Percentiles rank a stretch among this genome's conserved stretches.
These are phyloP conservation scores for Melieria picta DNA, from an alignment of 2,888 invertebrate species.

Conservation along the genomic window DNA sequence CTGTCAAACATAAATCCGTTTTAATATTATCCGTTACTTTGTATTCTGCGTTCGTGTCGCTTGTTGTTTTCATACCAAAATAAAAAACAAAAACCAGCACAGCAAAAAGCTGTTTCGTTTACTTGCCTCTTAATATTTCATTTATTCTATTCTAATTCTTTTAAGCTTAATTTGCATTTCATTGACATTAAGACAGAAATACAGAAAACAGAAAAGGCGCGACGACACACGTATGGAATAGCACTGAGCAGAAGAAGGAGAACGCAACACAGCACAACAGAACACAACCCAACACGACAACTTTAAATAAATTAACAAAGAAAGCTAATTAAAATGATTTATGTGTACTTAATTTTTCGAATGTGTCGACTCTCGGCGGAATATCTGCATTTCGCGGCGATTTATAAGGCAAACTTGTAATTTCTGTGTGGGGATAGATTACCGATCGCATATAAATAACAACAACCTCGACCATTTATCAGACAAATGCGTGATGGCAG, in stretches of 20 bases:
- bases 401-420: slow-evolving; percentile 17
- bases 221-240: background rate
- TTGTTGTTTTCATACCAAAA: no score
- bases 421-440: background rate
- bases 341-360: slow-evolving; percentile 27
- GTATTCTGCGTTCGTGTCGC: no score
- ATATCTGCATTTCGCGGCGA: background rate
- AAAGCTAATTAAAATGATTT: slow-evolving; percentile 32
- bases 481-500: slow-evolving; percentile 56
- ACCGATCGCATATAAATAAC: background rate
- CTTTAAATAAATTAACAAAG: slow-evolving; percentile 18
- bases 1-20: no score
- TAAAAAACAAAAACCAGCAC: no score
- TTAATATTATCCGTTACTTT: no score
- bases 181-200: background rate
- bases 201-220: background rate
- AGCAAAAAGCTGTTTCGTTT: background rate
- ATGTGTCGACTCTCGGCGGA: background rate
- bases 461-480: slow-evolving; percentile 49
- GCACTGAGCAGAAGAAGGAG: no score
- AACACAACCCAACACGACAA: no score
- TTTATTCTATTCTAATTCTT: background rate
- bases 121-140: background rate
- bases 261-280: no score
- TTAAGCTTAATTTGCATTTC: slow-evolving; percentile 4